Base-by-base conservation (phyloP, 2,797 vertebrate species). In the Corythornis leucogaster region DNA sequence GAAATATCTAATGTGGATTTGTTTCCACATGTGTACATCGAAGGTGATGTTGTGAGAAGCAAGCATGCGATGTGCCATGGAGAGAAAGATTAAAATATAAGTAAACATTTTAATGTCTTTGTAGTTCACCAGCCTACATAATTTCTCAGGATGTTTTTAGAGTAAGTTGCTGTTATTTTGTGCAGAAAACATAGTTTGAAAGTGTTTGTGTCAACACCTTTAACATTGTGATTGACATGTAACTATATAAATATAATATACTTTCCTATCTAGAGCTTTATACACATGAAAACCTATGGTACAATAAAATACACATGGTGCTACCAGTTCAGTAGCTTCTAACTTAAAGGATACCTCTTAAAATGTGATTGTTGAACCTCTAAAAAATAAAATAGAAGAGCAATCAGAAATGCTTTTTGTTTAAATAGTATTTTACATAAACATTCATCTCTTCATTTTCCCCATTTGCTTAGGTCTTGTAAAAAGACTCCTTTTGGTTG, bases 401-500 rank as follows among this genome's bases (percentile, higher is more conserved):
- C 94, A 81, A 96, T 97, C 87, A 97, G 88, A 97, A 97, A 86
- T 91, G 89, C 58, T 96, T 97, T 95, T 92, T 78, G 86, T 90
- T 97, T 97, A 97, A 97, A 97, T 96, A 98, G 90, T 92, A 95
- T 95, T 96, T 95, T 96, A 97, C 95, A 97, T 89, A 95, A 97
- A 97, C 92, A 95, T 95, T 97, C 26, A 95, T 93, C 80, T 97
- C 96, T 97, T 97, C 94, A 96, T 97, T 94, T 92, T 95, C 89
- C 93, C 90, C 76, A 58, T 87, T 92, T 93, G 67, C 85, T 96
- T 95, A 95, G 66, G 78, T 91, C 68, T 95, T 53, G 70, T 91
- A 87, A 92, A 95, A 95, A 95, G 40, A 53, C 70, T 96, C 54
- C 68, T 35, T 87, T 95, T 95, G 93, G 89, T 38, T 78, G 85